Evolutionary conservation across 2,888 invertebrate genomes (phyloP), one percentile per base, ranked within the genome.

Genomic region (Kuschelorhynchus macadamiae): DNA sequence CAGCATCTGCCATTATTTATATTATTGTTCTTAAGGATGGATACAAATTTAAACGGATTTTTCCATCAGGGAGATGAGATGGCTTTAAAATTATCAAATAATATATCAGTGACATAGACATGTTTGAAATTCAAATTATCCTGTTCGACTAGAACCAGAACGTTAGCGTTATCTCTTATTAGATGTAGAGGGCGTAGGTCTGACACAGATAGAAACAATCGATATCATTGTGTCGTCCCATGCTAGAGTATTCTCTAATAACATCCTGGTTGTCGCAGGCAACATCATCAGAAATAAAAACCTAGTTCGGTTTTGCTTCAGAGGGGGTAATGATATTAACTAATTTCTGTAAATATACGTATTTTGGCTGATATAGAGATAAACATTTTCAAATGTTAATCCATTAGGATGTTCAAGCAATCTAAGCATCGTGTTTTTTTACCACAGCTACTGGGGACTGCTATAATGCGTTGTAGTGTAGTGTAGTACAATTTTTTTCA

Each of bases 181-280:
- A n/a, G n/a, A n/a, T n/a, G n/a, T n/a, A n/a, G n/a, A n/a, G n/a
- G n/a, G n/a, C n/a, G n/a, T 25, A 2, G 16, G 76, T 79, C 70
- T 81, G 81, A 56, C 76, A 71, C 32, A 81, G 70, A 71, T 80
- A 82, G 61, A 81, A 80, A 63, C 74, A 70, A 63, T 81, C 81
- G 11, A 82, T 73, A 25, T 71, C 20, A 4, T n/a, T n/a, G n/a
- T n/a, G n/a, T n/a, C n/a, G n/a, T n/a, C n/a, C n/a, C n/a, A n/a
- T n/a, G n/a, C n/a, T n/a, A n/a, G n/a, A n/a, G n/a, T n/a, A n/a
- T 73, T 76, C 77, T 74, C 18, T 63, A 71, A 44, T 71, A 71
- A 59, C 25, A 25, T 25, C 25, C 20, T 30, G 14, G 64, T 62
- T 62, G 8, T 52, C 55, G 25, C 67, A 67, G 0, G 56, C 33